Conservation (phyloP, 2,113 vertebrate species). For the Stegastes partitus region DNA sequence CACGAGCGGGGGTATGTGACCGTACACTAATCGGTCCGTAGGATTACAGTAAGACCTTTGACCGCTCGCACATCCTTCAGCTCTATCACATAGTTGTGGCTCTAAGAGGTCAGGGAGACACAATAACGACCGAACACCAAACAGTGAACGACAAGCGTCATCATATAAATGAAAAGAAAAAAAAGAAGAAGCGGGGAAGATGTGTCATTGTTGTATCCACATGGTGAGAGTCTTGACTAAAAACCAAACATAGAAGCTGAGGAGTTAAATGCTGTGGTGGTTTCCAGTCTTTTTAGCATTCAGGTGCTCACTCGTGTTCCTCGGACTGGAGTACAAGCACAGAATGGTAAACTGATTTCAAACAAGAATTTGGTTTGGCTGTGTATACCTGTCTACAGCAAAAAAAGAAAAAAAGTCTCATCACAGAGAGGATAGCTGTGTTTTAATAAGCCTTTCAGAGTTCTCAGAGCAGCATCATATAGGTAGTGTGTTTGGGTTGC, state of each 20-base stretch:
- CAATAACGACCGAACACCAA: neutral
- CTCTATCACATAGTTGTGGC: constrained; percentile 7
- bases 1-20: constrained; percentile 59
- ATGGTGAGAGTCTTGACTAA: constrained; percentile 1
- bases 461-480: neutral
- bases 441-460: neutral
- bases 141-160: neutral
- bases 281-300: constrained; percentile 56
- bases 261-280: constrained; percentile 32
- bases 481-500: neutral
- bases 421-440: neutral
- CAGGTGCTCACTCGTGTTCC: constrained; percentile 50
- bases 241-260: constrained; percentile 24
- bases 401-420: neutral
- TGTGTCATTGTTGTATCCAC: neutral
- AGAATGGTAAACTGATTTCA: constrained; percentile 59
- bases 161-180: neutral
- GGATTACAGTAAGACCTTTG: constrained; percentile 65
- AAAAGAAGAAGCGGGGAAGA: neutral
- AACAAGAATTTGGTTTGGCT: constrained; percentile 43
- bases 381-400: constrained; percentile 2
- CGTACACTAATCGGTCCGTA: constrained; percentile 68
- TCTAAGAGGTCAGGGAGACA: constrained; percentile 22
- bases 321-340: constrained; percentile 39
- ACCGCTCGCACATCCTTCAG: constrained; percentile 52